Evolutionary conservation across 2,797 vertebrate species (phyloP), one percentile per base, ranked within the genome.

Genomic region (Sparus aurata): DNA sequence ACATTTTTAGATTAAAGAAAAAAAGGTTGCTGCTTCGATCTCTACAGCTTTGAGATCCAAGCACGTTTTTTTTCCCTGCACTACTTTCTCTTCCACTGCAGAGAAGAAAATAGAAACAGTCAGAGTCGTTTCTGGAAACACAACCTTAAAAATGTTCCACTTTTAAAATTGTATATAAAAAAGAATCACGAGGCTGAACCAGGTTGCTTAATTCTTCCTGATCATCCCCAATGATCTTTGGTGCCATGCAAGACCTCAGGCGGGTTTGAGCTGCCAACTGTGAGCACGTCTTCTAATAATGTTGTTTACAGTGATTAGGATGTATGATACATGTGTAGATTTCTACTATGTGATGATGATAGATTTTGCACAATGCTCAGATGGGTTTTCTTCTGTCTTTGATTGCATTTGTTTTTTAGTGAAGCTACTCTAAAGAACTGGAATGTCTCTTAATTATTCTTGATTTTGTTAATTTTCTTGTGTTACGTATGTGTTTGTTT

Each of bases 311-410:
- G 70, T 77, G 71, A 82, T 75, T 46, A 43, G 58, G 30, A 78
- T 67, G 59, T 78, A 57, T 71, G 20, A 57, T 70, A 30, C 3
- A 30, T 65, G 30, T 82, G 57, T 85, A 73, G 79, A 80, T 75
- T 49, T 66, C 43, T 58, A 59, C 69, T 50, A 43, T 69, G 46
- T 86, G 45, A 77, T 22, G 45, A 81, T 77, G 12, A 82, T 78
- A 61, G 61, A 50, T 82, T 89, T 92, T 92, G 92, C 92, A 94
- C 92, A 90, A 70, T 68, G 72, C 72, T 86, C 80, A 70, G 82
- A 89, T 84, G 55, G 73, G 30, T 75, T 45, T 81, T 81, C n/a
- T 65, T 69, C 73, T 84, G 30, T 80, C 50, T 80, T 75, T 79
- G 65, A 86, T 82, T 77, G 57, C 15, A 47, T 75, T 77, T 71